These are phyloP conservation scores for Oxytorus armatus DNA, from an alignment of 2,888 invertebrate species.

Conservation along the genomic window DNA sequence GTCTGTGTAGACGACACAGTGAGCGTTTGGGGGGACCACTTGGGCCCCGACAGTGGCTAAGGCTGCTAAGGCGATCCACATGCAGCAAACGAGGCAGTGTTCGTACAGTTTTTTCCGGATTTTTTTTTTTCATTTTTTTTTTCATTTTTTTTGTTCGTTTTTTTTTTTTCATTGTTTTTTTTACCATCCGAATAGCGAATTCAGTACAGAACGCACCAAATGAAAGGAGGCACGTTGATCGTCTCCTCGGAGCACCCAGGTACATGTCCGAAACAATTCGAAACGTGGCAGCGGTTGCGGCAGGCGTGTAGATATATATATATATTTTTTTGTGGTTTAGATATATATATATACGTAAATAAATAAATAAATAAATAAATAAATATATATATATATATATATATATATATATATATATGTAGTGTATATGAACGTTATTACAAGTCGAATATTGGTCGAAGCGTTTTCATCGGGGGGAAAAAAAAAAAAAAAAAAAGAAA, in stretches of 20 bases:
- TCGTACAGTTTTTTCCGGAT: constrained; percentile 79
- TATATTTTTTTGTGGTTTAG: constrained; percentile 27
- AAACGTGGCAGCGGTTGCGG: constrained; percentile 70
- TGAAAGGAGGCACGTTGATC: constrained; percentile 81
- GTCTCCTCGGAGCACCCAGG: constrained; percentile 83
- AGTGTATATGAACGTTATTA: constrained; percentile 69
- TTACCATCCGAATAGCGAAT: constrained; percentile 82
- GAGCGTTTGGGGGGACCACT: constrained; percentile 93
- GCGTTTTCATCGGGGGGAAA: constrained; percentile 72
- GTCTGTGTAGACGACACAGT: constrained; percentile 98
- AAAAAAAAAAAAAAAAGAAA: constrained; percentile 36
- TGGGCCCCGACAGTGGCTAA: constrained; percentile 88
- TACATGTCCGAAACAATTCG: constrained; percentile 81
- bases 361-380: constrained; percentile 40
- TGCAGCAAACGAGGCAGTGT: constrained; percentile 86
- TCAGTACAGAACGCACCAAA: constrained; percentile 83
- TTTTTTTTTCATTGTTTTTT: constrained; percentile 67
- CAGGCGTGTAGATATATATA: constrained; percentile 69
- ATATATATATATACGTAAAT: constrained; percentile 41
- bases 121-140: constrained; percentile 73
- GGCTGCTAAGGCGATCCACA: constrained; percentile 86
- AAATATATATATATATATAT: constrained; percentile 46
- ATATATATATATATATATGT: constrained; percentile 36
- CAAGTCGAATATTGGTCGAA: constrained; percentile 72
- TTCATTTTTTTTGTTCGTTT: constrained; percentile 68